Conservation (phyloP, 2,113 vertebrate genomes). For the Struthidea cinerea region DNA sequence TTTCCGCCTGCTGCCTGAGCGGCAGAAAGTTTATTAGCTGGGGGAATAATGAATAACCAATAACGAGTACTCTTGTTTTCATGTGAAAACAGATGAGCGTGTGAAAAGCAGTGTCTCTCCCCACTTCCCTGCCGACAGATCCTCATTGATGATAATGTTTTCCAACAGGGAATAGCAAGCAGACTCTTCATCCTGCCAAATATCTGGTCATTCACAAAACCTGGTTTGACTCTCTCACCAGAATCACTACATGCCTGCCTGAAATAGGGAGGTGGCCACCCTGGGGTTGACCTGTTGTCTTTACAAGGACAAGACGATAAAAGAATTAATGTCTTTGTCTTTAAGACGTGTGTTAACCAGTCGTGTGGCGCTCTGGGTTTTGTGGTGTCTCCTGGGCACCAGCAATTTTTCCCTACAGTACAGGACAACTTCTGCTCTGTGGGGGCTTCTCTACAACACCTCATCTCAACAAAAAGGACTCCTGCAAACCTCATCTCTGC, state of each 20-base stretch:
- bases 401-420: neutral
- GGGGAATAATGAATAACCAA: conserved; percentile 47
- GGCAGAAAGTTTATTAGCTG: conserved; percentile 24
- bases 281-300: neutral
- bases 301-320: neutral
- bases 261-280: accelerated
- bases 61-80: conserved; percentile 9
- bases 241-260: neutral
- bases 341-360: neutral
- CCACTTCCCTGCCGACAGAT: neutral
- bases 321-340: neutral
- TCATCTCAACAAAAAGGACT: neutral
- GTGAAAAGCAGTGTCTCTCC: neutral
- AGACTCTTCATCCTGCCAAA: neutral
- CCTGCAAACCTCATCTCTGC: neutral
- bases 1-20: neutral
- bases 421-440: neutral
- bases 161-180: neutral
- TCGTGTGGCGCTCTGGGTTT: neutral
- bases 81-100: neutral
- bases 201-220: neutral
- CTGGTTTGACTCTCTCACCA: neutral
- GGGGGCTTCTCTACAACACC: neutral
- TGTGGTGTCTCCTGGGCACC: neutral
- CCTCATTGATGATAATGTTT: neutral